These are phyloP conservation scores for Bergia puertoricense DNA, from an alignment of 92 coral and sea anemone genomes.

Conservation along the genomic window DNA sequence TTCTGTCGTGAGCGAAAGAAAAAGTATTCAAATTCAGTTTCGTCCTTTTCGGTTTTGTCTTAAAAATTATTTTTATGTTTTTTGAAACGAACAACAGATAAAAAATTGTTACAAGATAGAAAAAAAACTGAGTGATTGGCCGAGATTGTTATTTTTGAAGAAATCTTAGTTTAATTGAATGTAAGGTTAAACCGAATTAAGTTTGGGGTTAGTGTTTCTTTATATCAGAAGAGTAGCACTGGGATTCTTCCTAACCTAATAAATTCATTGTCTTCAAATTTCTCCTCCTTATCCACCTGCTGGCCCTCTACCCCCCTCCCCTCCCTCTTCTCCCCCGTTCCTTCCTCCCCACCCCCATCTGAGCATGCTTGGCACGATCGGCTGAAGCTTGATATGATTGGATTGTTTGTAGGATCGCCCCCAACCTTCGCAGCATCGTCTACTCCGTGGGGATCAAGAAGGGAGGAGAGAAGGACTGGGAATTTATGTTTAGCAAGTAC, in stretches of 20 bases:
- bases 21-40: too few species aligned
- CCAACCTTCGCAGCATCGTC: constrained; percentile 77
- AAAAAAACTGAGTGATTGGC: too few species aligned
- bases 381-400: neutral
- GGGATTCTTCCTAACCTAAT: neutral
- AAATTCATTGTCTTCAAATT: neutral
- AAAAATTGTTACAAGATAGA: too few species aligned
- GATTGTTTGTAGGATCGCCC: constrained; percentile 57
- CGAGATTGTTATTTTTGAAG: too few species aligned
- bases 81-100: too few species aligned
- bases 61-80: too few species aligned
- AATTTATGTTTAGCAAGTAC: constrained; percentile 55
- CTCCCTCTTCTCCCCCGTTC: neutral
- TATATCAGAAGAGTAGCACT: neutral
- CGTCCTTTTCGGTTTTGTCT: too few species aligned
- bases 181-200: too few species aligned
- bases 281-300: neutral
- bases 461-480: constrained; percentile 65
- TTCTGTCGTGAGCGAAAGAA: too few species aligned
- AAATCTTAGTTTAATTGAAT: too few species aligned
- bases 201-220: too few species aligned
- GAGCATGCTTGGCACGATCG: too few species aligned
- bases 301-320: neutral
- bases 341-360: neutral
- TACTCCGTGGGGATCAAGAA: constrained; percentile 69